These are phyloP conservation scores for Aspiorhynchus laticeps DNA, from an alignment of 2,113 vertebrate species.

Conservation along the genomic window DNA sequence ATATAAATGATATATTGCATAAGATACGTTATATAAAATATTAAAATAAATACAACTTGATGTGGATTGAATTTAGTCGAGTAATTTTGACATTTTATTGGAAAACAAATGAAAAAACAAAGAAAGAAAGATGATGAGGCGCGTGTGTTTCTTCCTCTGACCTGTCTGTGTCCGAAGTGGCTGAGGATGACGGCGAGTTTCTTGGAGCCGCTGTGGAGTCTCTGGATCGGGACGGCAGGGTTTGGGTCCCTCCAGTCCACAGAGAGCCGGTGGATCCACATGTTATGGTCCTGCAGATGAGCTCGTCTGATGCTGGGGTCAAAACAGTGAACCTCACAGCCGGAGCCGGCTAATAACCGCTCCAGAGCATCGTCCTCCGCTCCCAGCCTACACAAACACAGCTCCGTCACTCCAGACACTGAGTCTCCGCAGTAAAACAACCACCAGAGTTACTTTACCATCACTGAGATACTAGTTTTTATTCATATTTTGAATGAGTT, in stretches of 20 bases:
- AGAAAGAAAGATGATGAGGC: no score
- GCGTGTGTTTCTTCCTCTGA: constrained; percentile 56
- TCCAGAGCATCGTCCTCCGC: constrained; percentile 82
- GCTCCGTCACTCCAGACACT: no score
- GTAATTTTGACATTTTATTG: no score
- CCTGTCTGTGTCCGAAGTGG: constrained; percentile 92
- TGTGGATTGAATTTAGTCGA: no score
- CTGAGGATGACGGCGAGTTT: constrained; percentile 89
- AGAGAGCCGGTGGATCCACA: constrained; percentile 90
- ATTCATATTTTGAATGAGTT: no score
- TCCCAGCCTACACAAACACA: constrained; percentile 77
- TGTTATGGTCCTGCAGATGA: constrained; percentile 79
- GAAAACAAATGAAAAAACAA: no score
- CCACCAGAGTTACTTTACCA: no score
- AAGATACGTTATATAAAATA: no score
- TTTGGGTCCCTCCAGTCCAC: constrained; percentile 93
- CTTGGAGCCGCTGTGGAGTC: constrained; percentile 79
- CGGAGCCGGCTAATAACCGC: constrained; percentile 75
- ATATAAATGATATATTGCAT: no score
- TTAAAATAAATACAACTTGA: no score
- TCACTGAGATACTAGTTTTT: no score
- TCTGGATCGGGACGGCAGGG: constrained; percentile 78
- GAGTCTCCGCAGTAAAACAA: no score
- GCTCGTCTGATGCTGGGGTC: constrained; percentile 86
- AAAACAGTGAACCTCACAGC: constrained; percentile 93